Base-by-base conservation (phyloP, 1,140 invertebrate species). In the Drosophila serrata region DNA sequence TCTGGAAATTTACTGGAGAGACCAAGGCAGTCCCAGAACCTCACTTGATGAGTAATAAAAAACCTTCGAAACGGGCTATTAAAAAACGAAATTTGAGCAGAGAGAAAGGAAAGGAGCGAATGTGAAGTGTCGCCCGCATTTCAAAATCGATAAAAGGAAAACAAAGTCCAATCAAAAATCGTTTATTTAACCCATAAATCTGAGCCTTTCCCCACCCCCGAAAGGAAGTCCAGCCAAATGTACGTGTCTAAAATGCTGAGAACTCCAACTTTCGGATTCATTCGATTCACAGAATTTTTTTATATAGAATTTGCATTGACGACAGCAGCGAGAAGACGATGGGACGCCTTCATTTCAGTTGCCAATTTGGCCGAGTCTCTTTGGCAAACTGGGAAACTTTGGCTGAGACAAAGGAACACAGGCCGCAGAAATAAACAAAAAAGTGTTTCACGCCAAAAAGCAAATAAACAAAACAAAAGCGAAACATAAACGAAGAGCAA, bases 131-230 rank as follows among this genome's bases (percentile, higher is more conserved):
- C 79, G 67, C 84, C 75, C 76, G 81, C 64, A 88, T 74, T 62
- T 61, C 13, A 59, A 70, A 82, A 60, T 69, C 68, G 22, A 57
- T 33, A 22, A 72, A 64, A 62, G 46, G 40, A 79, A 60, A 40
- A 35, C 73, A 81, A 86, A 78, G 60, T 72, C 80, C 60, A 84
- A 87, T 88, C 82, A 88, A 82, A 88, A 76, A 88, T 65, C 84
- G 82, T 87, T 82, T 82, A 87, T 88, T 82, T 87, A 87, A 88
- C 69, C 84, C 85, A 87, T 87, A 87, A 87, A 87, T 88, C 72
- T 86, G 76, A 57, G 68, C 48, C 39, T 62, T 58, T 24, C 40
- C 55, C 40, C 40, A 22, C 40, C 55, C 40, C 40, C 48, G 24
- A 69, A 85, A 80, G 67, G 78, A 85, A 81, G 74, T 79, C 56